Base-by-base conservation (phyloP, 2,113 vertebrate species). In the Clarias gariepinus region DNA sequence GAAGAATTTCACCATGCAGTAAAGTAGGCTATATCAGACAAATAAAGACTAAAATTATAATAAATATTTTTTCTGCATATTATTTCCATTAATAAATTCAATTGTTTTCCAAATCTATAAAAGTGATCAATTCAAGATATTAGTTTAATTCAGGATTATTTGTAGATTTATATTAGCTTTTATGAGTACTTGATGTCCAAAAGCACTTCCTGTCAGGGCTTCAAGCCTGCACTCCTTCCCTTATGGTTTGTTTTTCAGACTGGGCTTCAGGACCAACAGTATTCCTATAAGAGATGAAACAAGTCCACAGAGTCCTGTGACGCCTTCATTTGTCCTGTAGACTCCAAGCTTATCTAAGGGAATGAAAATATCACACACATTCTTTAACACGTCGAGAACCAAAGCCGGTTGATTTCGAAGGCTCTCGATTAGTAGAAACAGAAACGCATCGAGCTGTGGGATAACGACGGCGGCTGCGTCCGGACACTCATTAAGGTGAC, bases 261-360 rank as follows among this genome's bases (percentile, higher is more conserved):
- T 91, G n/a, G 98, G 97, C 52, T 92, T 95, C 9, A 93, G 79
- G 3, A 98, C 88, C 0, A 95, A 95, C 64, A 97, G 25, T 61
- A 99, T 96, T 25, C 98, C 97, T n/a, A 97, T 94, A 53, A 99
- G 0, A 0, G 98, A 99, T 9, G 98, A 99, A n/a, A 98, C 12
- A 1, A 99, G 78, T 0, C 98, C 98, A 19, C 96, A 97, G 1
- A 98, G 93, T 0, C 97, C 97, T 28, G 97, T 93, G 83, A 98
- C 76, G 2, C 96, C 98, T 58, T 94, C 87, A 73, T 95, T 97
- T 41, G 94, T 96, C 84, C 91, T 94, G 85, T 93, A 97, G 91
- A 99, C 94, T 7, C 96, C 96, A 83, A 99, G 83, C 0, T 89
- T 94, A 91, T 99, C 94, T 90, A 99, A 78, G 0, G 98, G 97